Percentiles rank a stretch among this genome's conserved stretches.
Evolutionary conservation across 2,888 invertebrate genomes (phyloP).

Genomic region (Apotomis turbidana): DNA sequence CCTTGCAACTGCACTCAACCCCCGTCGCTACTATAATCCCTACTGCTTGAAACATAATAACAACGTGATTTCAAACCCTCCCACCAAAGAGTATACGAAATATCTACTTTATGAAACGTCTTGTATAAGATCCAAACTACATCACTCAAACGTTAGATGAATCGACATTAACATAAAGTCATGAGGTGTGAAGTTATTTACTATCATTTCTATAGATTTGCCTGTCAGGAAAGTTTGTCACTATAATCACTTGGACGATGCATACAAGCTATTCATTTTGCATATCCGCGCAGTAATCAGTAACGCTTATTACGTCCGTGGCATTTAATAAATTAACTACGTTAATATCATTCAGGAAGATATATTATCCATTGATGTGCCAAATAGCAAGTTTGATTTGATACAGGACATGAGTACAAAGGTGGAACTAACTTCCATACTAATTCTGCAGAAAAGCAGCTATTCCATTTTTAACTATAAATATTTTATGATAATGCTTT

Average conservation of each 20-base stretch:
- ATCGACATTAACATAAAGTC: neutral
- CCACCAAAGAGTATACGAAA: neutral
- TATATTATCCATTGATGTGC: no score
- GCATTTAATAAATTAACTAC: conserved; percentile 3
- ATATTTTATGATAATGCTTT: no score
- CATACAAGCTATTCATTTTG: conserved; percentile 1
- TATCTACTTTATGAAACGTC: neutral
- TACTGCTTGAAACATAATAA: neutral
- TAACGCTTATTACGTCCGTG: neutral
- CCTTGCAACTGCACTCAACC: no score
- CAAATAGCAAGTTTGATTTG: no score
- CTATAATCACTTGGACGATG: conserved; percentile 2
- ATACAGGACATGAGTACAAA: no score
- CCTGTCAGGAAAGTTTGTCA: conserved; percentile 9
- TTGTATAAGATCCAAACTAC: neutral
- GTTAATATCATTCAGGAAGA: neutral
- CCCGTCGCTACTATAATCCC: no score
- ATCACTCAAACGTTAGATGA: neutral
- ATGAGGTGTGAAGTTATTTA: conserved; percentile 23
- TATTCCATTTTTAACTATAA: no score
- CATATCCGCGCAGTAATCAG: conserved; percentile 7
- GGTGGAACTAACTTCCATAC: no score
- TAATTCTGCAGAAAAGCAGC: no score
- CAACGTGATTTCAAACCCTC: neutral
- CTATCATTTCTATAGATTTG: conserved; percentile 10